These are phyloP conservation scores for Spermophilus dauricus DNA, from an alignment of 2,113 vertebrate genomes.

Conservation along the genomic window DNA sequence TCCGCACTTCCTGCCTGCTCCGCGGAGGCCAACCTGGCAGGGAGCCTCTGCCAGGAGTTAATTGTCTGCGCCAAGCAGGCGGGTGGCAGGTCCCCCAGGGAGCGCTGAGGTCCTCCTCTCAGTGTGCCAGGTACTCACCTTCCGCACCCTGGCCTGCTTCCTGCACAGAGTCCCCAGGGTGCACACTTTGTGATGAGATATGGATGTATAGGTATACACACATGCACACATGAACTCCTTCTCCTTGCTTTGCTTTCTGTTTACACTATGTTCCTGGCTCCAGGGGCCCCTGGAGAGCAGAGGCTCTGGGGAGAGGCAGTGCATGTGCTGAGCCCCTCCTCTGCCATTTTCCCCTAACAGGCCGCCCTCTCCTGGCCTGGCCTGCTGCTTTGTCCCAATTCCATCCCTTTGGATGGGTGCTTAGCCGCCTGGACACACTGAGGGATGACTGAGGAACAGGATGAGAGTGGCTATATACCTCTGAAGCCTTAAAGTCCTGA, in stretches of 20 bases:
- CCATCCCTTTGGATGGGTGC: conserved; percentile 33
- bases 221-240: not conserved
- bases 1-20: conserved; percentile 79
- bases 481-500: conserved; percentile 43
- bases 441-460: conserved; percentile 5
- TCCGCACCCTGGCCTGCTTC: conserved; percentile 10
- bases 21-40: conserved; percentile 67
- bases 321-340: not conserved
- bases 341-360: not conserved
- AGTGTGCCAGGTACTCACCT: not conserved
- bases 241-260: not conserved
- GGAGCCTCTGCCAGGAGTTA: conserved; percentile 80
- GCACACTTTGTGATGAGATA: conserved; percentile 16
- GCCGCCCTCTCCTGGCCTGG: conserved; percentile 33
- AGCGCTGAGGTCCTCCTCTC: conserved; percentile 65
- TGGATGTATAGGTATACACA: not conserved
- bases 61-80: conserved; percentile 80
- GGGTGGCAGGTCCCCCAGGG: conserved; percentile 68
- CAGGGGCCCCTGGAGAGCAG: conserved; percentile 33
- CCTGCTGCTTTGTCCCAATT: conserved; percentile 67
- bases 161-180: not conserved
- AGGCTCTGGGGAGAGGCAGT: conserved; percentile 3
- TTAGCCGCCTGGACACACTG: not conserved
- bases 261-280: not conserved
- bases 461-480: not conserved